Base-by-base conservation (phyloP, 2,888 invertebrate species). In the Agonopterix subpropinquella region DNA sequence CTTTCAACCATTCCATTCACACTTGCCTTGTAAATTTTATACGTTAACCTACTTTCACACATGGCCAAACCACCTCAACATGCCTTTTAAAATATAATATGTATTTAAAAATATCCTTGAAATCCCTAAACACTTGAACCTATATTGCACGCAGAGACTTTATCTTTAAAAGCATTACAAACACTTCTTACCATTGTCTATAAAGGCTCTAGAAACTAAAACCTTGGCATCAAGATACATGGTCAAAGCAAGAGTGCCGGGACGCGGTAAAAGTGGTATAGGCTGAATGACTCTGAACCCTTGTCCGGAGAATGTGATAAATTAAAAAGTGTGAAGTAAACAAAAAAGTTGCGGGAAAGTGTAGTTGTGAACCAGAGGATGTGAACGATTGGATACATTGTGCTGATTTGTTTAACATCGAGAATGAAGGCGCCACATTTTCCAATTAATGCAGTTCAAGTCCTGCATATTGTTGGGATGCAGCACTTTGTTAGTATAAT, bases 401-500 rank as follows among this genome's bases (percentile, higher is more conserved):
- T 4, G 9, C n/a, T 39, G n/a, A 9, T n/a, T 39, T n/a, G 28
- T 37, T 43, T 36, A 10, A 15, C 37, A 13, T 7, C 28, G 28
- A 49, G 47, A 11, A 50, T 42, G 47, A 62, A 47, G 46, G 65
- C 74, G 64, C 58, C 62, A 67, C 64, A 59, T 13, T 54, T 70
- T 44, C 61, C 64, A 11, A 53, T 80, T 36, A 77, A 82, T 54
- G 73, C 84, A 4, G 67, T 89, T 15, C 73, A 78, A 55, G 82
- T 88, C 3, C 57, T 87, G 52, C 77, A 82, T 13, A 63, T 83
- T 15, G 64, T 83, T 36, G 81, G 79, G 8, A 62, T 86, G 56
- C 86, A 89, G 58, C 68, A 78, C 55, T 78, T 78, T 53, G 88
- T 89, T 70, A 81, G 87, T 87, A 74, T 9, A 1, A 28, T 28